Conservation (phyloP, 2,888 invertebrate species). For the Apocheima hispidaria region DNA sequence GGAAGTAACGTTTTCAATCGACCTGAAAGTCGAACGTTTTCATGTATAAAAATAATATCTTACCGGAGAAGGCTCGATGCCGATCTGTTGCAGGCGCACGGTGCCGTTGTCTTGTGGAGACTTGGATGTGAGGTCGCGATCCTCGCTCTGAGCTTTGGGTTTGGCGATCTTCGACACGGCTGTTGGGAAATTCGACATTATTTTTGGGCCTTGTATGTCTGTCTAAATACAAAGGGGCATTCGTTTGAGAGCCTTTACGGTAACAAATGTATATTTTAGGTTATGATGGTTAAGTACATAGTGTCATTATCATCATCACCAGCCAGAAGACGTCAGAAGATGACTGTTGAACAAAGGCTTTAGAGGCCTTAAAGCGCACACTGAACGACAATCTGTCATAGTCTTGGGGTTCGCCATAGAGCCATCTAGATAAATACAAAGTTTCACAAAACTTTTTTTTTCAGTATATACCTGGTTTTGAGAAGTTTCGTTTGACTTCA, state of each 20-base stretch:
- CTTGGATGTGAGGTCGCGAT: constrained; percentile 73
- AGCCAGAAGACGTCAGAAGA: too few relatives aligned
- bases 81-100: constrained; percentile 81
- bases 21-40: neutral
- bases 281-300: too few relatives aligned
- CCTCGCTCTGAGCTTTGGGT: constrained; percentile 82
- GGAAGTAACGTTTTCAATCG: too few relatives aligned
- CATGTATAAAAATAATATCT: constrained; percentile 35
- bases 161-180: constrained; percentile 81
- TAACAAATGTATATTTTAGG: too few relatives aligned
- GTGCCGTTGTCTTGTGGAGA: constrained; percentile 67
- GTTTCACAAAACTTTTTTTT: neutral
- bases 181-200: constrained; percentile 40
- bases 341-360: too few relatives aligned
- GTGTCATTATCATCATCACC: too few relatives aligned
- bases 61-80: constrained; percentile 80
- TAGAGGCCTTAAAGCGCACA: too few relatives aligned
- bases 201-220: neutral
- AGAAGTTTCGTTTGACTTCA: constrained; percentile 73
- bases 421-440: too few relatives aligned
- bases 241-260: too few relatives aligned
- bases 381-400: too few relatives aligned
- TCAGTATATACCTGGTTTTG: constrained; percentile 68
- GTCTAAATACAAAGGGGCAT: too few relatives aligned
- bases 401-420: too few relatives aligned